Evolutionary conservation across 2,113 vertebrate genomes (phyloP).

Genomic region (Glaucidium brasilianum): DNA sequence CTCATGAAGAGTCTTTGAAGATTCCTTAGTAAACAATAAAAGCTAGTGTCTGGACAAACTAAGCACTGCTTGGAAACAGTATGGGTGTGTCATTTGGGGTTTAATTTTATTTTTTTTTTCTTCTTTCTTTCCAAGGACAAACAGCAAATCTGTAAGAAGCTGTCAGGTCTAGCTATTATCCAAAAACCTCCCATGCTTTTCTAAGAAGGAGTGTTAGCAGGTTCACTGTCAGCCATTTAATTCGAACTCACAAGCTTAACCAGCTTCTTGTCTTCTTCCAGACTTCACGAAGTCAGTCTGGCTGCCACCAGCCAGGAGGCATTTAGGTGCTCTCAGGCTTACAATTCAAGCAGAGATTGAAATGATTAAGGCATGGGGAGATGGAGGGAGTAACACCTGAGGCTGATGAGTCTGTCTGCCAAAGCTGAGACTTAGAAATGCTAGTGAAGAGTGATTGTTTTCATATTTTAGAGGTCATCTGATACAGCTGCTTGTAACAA

Average conservation of each 20-base stretch:
- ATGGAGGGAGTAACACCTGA: background rate
- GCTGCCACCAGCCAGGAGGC: background rate
- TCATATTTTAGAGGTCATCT: conserved; percentile 40
- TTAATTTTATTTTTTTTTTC: background rate
- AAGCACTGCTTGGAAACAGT: background rate
- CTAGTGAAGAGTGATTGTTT: conserved; percentile 1
- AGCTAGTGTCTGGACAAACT: background rate
- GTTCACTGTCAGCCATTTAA: conserved; percentile 42
- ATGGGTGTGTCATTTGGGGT: background rate
- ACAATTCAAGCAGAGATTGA: conserved; percentile 19
- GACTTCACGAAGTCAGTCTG: background rate
- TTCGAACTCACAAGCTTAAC: background rate
- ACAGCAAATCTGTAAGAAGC: background rate
- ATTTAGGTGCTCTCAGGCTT: conserved; percentile 9
- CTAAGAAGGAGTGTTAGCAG: background rate
- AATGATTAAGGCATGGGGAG: background rate
- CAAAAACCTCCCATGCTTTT: background rate
- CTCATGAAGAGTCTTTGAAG: background rate
- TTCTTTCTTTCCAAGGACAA: background rate
- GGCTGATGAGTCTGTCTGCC: background rate
- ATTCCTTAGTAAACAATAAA: background rate
- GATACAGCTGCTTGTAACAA: background rate
- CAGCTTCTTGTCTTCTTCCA: conserved; percentile 16
- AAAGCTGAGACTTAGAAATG: background rate
- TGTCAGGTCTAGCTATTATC: background rate